Evolutionary conservation across 2,113 vertebrate genomes (phyloP).

Genomic region (Cinclus mexicanus): DNA sequence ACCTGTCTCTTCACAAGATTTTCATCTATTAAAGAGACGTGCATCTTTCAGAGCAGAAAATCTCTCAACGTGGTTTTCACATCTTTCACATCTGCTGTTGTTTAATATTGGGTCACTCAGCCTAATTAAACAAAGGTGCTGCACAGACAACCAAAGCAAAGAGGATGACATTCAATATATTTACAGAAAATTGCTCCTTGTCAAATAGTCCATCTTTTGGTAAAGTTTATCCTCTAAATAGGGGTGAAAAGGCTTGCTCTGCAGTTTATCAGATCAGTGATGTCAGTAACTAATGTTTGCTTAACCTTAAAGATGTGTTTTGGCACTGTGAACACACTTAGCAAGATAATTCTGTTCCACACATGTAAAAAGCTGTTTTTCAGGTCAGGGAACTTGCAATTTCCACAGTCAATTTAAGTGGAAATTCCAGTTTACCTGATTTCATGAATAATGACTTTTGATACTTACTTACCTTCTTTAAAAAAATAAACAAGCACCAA

Average conservation of each 20-base stretch:
- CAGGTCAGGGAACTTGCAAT: conserved; percentile 19
- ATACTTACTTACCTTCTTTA: background rate
- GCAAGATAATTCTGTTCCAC: conserved; percentile 31
- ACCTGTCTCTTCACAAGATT: background rate
- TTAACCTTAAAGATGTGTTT: conserved; percentile 71
- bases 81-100: conserved; percentile 50
- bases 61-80: background rate
- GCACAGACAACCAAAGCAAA: conserved; percentile 47
- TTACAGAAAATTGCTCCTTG: conserved; percentile 68
- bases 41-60: background rate
- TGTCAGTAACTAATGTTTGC: conserved; percentile 68
- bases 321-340: conserved; percentile 59
- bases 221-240: conserved; percentile 63
- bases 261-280: conserved; percentile 56
- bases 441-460: background rate
- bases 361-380: conserved; percentile 40
- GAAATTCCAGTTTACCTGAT: conserved; percentile 18
- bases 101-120: conserved; percentile 36
- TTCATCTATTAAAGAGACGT: background rate
- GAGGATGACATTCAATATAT: conserved; percentile 48
- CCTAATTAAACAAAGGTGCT: conserved; percentile 49
- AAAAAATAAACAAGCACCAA: background rate
- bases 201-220: conserved; percentile 54
- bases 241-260: conserved; percentile 73
- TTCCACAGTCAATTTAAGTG: conserved; percentile 30